Percentiles rank a stretch among this genome's conserved stretches.
Evolutionary conservation across 2,888 invertebrate species (phyloP).

Genomic region (Drosophila yooni): DNA sequence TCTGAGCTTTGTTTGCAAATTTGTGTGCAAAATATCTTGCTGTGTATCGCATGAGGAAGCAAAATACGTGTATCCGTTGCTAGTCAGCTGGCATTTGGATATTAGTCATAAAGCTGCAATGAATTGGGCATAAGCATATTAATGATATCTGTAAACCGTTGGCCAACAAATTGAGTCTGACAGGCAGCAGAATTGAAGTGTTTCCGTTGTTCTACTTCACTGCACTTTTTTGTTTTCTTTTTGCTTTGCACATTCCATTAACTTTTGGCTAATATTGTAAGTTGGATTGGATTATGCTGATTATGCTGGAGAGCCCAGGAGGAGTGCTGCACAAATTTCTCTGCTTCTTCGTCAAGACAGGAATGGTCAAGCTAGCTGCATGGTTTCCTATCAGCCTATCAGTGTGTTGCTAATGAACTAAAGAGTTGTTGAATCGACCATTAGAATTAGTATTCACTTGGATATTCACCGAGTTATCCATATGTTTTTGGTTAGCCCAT

Average conservation of each 20-base stretch:
- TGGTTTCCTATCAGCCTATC: neutral
- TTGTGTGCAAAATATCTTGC: conserved; percentile 38
- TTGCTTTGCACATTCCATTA: neutral
- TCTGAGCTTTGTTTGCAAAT: conserved; percentile 46
- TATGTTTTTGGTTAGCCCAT: conserved; percentile 31
- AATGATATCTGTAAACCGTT: conserved; percentile 49
- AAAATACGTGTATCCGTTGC: conserved; percentile 46
- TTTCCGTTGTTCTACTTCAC: neutral
- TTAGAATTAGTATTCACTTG: conserved; percentile 3
- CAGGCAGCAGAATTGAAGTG: conserved; percentile 9
- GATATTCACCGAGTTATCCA: conserved; percentile 18
- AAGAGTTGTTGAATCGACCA: conserved; percentile 17
- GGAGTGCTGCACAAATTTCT: neutral
- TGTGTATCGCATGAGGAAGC: conserved; percentile 45
- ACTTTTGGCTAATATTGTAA: neutral
- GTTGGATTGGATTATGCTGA: neutral
- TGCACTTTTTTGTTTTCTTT: neutral
- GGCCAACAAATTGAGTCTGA: conserved; percentile 38
- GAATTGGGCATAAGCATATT: conserved; percentile 59
- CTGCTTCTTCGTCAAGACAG: neutral
- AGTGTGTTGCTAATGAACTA: conserved; percentile 1
- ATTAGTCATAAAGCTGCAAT: conserved; percentile 70
- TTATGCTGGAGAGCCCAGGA: neutral
- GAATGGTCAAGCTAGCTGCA: neutral
- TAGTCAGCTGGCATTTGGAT: conserved; percentile 60